Evolutionary conservation across 1,140 invertebrate genomes (phyloP), one percentile per base, ranked within the genome.

Genomic region (Tenebrio molitor): DNA sequence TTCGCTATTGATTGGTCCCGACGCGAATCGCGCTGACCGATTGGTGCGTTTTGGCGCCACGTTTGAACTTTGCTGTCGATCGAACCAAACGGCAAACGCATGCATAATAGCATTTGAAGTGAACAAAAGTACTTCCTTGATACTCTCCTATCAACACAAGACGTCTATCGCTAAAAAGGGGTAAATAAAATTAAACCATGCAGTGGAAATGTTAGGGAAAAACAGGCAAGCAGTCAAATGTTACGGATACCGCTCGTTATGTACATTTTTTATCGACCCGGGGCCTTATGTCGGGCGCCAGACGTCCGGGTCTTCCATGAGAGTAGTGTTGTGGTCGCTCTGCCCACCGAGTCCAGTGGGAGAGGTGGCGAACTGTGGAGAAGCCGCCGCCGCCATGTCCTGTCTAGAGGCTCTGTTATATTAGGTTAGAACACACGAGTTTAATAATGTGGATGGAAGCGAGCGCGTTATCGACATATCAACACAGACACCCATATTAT

Each of bases 291-390:
- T 94, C 80, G 92, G 92, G 84, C 92, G 91, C 93, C 93, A 94
- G 77, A 94, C 92, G 85, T 94, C 92, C 44, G 93, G 93, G 85
- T 94, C 92, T 86, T 94, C 92, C 92, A 94, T 94, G 67, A 94
- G 87, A 73, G 93, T 94, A 77, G 91, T 90, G 83, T 91, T 88
- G 86, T 87, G 86, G 87, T 89, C 86, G 86, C 88, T 86, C 84
- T 87, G 85, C 83, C 86, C 80, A 82, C 86, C 82, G 84, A 88
- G 77, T 82, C 82, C 82, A 70, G 86, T 84, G 70, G 88, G 86
- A 83, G 91, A 84, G 85, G 87, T 85, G 84, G 85, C 84, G 78
- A 87, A 83, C 66, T 85, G 85, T 36, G 90, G 89, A 58, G 88
- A 89, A 81, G 91, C 91, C 87, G 92, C 91, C 76, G 90, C 92